Conservation (phyloP, 2,113 vertebrate genomes). For the Pygoscelis adeliae region DNA sequence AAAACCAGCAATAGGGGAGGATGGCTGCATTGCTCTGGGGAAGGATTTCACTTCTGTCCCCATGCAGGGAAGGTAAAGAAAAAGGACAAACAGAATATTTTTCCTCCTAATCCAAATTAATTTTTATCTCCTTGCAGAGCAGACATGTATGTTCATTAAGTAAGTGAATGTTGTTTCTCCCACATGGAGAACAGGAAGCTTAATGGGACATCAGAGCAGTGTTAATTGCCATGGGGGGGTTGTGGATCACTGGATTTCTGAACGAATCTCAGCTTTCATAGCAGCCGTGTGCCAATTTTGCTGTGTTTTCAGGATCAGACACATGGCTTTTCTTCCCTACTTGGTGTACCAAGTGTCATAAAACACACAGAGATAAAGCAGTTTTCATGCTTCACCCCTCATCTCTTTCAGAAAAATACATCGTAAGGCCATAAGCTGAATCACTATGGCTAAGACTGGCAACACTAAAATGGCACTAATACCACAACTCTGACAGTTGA, state of each 20-base stretch:
- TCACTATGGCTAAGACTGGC: not conserved
- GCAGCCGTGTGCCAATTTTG: not conserved
- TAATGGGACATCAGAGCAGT: not conserved
- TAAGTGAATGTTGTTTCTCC: conserved; percentile 3
- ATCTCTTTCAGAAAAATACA: not conserved
- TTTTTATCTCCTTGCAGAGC: not conserved
- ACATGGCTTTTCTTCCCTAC: not conserved
- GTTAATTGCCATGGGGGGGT: not conserved
- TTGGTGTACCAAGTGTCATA: not conserved
- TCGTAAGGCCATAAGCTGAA: not conserved
- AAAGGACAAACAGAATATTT: not conserved
- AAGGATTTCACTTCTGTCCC: conserved; percentile 48
- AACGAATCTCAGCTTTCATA: not conserved
- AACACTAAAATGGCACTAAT: not conserved
- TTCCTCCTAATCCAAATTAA: not conserved
- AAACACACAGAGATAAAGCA: not conserved
- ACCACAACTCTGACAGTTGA: not conserved
- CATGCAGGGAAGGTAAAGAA: conserved; percentile 69
- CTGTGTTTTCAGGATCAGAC: not conserved
- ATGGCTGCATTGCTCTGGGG: conserved; percentile 51
- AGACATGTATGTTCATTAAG: not conserved
- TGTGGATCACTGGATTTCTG: not conserved
- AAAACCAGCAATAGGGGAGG: conserved; percentile 47
- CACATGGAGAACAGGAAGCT: not conserved
- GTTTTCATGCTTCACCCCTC: not conserved